Base-by-base conservation (phyloP, 1,140 invertebrate species). In the Phymastichus coffea region DNA sequence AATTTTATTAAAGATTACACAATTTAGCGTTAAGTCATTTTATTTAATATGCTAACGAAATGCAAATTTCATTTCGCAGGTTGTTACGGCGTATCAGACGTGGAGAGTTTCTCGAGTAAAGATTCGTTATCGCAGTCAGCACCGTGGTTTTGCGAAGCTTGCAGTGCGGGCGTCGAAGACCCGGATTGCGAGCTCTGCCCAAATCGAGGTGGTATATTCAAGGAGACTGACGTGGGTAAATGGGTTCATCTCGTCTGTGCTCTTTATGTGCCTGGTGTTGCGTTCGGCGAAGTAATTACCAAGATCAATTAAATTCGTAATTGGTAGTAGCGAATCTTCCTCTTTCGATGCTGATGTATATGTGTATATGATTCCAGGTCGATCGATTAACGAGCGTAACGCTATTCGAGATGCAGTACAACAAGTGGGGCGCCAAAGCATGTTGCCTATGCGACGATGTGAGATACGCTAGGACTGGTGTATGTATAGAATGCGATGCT, bases 91-190 rank as follows among this genome's bases (percentile, higher is more conserved):
- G 91, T 97, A 23, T 93, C 92, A 43, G 96, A 98, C 70, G 88
- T 88, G 26, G 89, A 90, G 23, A 96, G 94, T 81, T 87, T 94
- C 57, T 91, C 91, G 2, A 94, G 92, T 72, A 93, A 91, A 15
- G 89, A 91, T 53, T 97, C 94, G 8, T 89, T 93, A 1, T 92
- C 92, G 47, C 94, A 94, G 33, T 98, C 95, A 1, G 95, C 96
- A 66, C 95, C 95, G 0, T 98, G 96, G 96, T 98, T 98, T 78
- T 98, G 95, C 81, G 95, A 98, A 80, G 92, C 94, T n/a, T 98
- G 96, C 68, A 94, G 93, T 71, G 94, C 93, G 37, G 93, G 93
- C 2, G 85, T 93, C 8, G 87, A 84, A 23, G 88, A 92, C 78
- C 94, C 95, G 1, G 84, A 83, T 15, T 95, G 93, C 76, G 93